phyloP scores from a whole-genome alignment of 2,888 invertebrate species.

The Atethmia centrago region DNA sequence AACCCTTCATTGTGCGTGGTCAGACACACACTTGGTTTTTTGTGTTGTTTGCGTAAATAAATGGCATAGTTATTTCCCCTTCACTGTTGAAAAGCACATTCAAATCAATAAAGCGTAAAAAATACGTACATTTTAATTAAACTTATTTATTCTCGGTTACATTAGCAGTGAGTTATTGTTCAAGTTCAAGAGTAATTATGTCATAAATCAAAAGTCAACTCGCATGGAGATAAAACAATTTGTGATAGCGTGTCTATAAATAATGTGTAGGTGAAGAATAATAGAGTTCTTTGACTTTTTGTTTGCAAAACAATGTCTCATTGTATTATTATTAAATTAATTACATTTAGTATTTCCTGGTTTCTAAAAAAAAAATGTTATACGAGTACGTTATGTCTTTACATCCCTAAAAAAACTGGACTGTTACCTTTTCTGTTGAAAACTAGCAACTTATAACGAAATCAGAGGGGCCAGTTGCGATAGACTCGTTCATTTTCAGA shows the following conservation, averaged over 20 bases:
- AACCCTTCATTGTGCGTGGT: too few relatives aligned
- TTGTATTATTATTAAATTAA: neutral
- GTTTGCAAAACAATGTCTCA: constrained; percentile 6
- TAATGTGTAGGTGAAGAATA: constrained; percentile 13
- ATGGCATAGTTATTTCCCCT: neutral
- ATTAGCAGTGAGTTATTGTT: constrained; percentile 34
- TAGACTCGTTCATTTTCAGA: neutral
- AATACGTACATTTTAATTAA: neutral
- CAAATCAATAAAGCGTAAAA: constrained; percentile 3
- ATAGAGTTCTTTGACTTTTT: constrained; percentile 31
- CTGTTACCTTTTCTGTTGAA: neutral
- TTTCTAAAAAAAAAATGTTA: neutral
- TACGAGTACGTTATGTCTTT: neutral
- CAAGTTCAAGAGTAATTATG: constrained; percentile 64
- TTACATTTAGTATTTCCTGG: neutral
- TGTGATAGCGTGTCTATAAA: constrained; percentile 36
- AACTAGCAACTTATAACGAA: neutral
- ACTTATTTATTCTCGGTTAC: constrained; percentile 12
- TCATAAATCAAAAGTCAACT: constrained; percentile 54
- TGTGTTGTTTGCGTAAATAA: neutral
- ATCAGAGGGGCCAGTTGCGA: neutral
- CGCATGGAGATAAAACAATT: constrained; percentile 32
- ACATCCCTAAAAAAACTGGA: neutral
- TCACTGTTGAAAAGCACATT: neutral
- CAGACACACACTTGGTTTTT: too few relatives aligned